Percentiles rank a stretch among this genome's conserved stretches.
phyloP scores from a whole-genome alignment of 2,797 vertebrate species.

The Ibycter americanus region DNA sequence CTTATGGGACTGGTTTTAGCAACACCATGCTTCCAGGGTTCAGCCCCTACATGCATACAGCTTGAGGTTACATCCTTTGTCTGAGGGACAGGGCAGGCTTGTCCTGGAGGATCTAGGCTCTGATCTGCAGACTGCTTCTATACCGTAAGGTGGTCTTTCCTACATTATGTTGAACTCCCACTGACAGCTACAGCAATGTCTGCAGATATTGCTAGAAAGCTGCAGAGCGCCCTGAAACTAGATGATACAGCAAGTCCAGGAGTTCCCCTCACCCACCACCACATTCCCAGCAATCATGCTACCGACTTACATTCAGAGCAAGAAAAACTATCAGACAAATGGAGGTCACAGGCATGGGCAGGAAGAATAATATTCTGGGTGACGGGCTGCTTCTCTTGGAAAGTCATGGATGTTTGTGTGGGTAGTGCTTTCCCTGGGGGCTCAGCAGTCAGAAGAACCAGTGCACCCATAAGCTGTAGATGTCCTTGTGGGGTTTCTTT shows the following conservation, averaged over 20 bases:
- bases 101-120: not conserved
- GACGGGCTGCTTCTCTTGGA: not conserved
- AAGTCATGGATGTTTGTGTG: not conserved
- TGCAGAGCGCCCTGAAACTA: not conserved
- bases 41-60: fast-evolving
- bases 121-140: not conserved
- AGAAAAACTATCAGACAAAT: not conserved
- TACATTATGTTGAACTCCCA: not conserved
- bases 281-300: not conserved
- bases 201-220: not conserved
- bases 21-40: not conserved
- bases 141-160: not conserved
- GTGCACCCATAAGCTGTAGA: not conserved
- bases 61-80: not conserved
- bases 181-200: not conserved
- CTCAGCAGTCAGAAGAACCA: not conserved
- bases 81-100: not conserved
- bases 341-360: not conserved
- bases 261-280: not conserved
- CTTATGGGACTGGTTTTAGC: not conserved
- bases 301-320: not conserved
- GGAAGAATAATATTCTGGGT: not conserved
- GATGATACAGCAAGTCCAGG: not conserved
- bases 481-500: not conserved
- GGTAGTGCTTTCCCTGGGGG: not conserved